Evolutionary conservation across 2,113 vertebrate species (phyloP).

Genomic region (Alethe castanea): DNA sequence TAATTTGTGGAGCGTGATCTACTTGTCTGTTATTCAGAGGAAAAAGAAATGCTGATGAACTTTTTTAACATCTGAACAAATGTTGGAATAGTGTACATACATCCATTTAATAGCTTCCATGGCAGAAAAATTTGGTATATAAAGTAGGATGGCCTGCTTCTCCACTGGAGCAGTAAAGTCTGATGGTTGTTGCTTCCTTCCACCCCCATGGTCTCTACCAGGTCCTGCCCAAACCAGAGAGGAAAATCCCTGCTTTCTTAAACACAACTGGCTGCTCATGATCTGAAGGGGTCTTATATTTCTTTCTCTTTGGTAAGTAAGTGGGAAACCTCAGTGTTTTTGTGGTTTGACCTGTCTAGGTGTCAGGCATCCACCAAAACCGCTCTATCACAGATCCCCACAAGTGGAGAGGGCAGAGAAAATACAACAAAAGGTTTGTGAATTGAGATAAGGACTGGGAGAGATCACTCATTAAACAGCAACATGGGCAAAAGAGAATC

Average conservation of each 20-base stretch:
- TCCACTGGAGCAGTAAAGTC: background rate
- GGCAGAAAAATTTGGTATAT: background rate
- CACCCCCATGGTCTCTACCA: background rate
- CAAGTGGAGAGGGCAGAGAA: background rate
- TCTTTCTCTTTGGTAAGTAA: background rate
- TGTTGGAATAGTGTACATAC: rapidly evolving
- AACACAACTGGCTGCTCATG: rapidly evolving
- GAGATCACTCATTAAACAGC: background rate
- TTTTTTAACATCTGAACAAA: background rate
- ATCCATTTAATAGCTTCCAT: background rate
- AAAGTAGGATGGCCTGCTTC: background rate
- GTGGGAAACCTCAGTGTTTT: background rate
- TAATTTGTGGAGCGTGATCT: background rate
- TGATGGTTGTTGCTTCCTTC: background rate
- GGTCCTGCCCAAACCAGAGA: background rate
- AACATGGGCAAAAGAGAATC: background rate
- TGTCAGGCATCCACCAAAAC: background rate
- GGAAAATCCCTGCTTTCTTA: background rate
- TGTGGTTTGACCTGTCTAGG: background rate
- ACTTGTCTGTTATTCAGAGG: background rate
- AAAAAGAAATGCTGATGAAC: background rate
- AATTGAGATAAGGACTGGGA: background rate
- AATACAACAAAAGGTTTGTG: background rate
- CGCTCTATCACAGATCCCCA: background rate
- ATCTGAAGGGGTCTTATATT: background rate